Base-by-base conservation (phyloP, 2,888 invertebrate species). In the Argyra leucocephala region DNA sequence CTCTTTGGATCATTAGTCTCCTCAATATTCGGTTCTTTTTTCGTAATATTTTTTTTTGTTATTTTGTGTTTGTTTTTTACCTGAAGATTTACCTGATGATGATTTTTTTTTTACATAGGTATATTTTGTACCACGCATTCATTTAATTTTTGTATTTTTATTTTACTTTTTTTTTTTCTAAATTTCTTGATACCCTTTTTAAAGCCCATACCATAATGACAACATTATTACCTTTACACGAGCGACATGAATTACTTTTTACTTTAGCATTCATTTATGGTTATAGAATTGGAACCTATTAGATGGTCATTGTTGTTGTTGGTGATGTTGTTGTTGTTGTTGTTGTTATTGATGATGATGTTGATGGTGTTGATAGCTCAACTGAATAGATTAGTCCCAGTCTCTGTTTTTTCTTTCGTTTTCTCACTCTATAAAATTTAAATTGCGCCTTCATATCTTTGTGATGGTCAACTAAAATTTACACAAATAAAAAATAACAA, bases 191-290 rank as follows among this genome's bases (percentile, higher is more conserved):
- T 48, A 48, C 48, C 48, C 48, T n/a, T 18, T 31, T 48, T 48
- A 48, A 48, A 48, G 18, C 48, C 48, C 48, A 48, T 48, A 3
- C 48, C 48, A 48, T 48, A 48, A 48, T 48, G 48, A 48, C 48
- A 48, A 48, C 18, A 48, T 48, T 48, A 48, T 48, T 48, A 48
- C 48, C 48, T 48, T 48, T 48, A 48, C 48, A 48, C 48, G 48
- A 48, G 48, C 48, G 48, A 48, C 18, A 18, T 48, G 48, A 48
- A 48, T 48, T 48, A 48, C 48, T 48, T 48, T n/a, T n/a, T 48
- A 48, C 48, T 48, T 48, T 48, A 31, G 48, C 12, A 18, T 48
- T 48, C 48, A 48, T 48, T 48, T 48, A 48, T 48, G 15, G 9
- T 18, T 48, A 48, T n/a, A n/a, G 12, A 48, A 18, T 48, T 48